These are phyloP conservation scores for Willisornis vidua DNA, from an alignment of 2,113 vertebrate genomes.

Conservation along the genomic window DNA sequence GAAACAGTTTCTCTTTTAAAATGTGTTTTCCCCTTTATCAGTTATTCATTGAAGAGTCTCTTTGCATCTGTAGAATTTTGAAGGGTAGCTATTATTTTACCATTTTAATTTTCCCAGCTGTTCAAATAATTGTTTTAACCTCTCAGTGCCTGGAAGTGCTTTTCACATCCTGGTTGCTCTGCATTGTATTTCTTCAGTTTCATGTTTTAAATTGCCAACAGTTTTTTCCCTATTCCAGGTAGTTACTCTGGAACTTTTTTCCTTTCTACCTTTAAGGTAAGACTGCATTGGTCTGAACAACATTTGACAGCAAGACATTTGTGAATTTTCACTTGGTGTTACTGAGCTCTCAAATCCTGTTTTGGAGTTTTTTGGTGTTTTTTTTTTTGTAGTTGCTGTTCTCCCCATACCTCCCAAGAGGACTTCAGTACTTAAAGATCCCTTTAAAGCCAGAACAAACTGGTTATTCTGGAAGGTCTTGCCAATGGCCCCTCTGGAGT, in stretches of 20 bases:
- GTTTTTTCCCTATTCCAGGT: neutral
- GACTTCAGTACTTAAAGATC: neutral
- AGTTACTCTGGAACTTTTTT: neutral
- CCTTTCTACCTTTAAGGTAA: neutral
- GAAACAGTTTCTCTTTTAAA: slow-evolving; percentile 58
- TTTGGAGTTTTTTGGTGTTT: neutral
- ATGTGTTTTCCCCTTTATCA: slow-evolving; percentile 72
- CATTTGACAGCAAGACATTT: neutral
- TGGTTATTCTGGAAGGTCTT: neutral
- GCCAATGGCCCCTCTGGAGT: neutral
- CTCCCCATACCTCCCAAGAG: neutral
- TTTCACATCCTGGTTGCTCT: slow-evolving; percentile 47
- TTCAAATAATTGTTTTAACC: slow-evolving; percentile 76
- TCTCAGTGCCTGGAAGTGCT: slow-evolving; percentile 62
- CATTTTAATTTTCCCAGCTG: slow-evolving; percentile 76
- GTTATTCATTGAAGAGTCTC: slow-evolving; percentile 76
- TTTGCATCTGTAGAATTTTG: slow-evolving; percentile 70
- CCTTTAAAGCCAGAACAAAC: neutral
- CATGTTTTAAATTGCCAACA: slow-evolving; percentile 2
- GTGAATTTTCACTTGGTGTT: neutral
- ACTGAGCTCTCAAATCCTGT: neutral
- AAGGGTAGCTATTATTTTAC: slow-evolving; percentile 76
- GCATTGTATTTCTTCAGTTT: slow-evolving; percentile 28
- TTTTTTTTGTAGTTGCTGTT: neutral
- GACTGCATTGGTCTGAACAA: neutral